Evolutionary conservation across 2,888 invertebrate genomes (phyloP).

Genomic region (Dryadula phaetusa): DNA sequence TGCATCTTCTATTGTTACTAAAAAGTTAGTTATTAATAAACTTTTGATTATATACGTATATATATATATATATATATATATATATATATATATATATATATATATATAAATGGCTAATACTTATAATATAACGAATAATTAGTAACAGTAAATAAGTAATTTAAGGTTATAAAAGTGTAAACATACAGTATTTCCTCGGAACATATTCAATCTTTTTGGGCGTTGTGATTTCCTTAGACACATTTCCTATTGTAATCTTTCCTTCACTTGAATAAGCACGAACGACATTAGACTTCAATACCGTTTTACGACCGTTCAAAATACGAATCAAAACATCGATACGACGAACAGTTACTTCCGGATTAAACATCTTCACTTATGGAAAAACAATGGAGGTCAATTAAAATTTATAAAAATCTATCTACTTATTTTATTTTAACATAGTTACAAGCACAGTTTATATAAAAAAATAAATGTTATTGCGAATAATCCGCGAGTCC

Average conservation of each 20-base stretch:
- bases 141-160: too few relatives aligned
- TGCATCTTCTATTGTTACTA: conserved; percentile 74
- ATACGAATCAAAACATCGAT: conserved; percentile 82
- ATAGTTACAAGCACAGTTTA: conserved; percentile 39
- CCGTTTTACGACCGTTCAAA: conserved; percentile 69
- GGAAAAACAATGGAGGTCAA: conserved; percentile 27
- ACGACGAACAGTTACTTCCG: conserved; percentile 71
- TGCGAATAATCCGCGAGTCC: conserved; percentile 60
- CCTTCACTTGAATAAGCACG: conserved; percentile 77
- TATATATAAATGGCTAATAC: too few relatives aligned
- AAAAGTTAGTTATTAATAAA: conserved; percentile 43
- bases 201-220: conserved; percentile 91
- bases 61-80: too few relatives aligned
- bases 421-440: conserved; percentile 22
- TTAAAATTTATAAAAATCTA: neutral
- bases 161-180: conserved; percentile 19
- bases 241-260: conserved; percentile 89
- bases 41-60: too few relatives aligned
- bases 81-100: too few relatives aligned
- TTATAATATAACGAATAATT: too few relatives aligned
- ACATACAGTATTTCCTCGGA: conserved; percentile 92
- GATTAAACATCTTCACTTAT: conserved; percentile 64
- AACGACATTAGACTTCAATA: conserved; percentile 68
- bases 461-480: conserved; percentile 52
- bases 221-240: conserved; percentile 84